Evolutionary conservation across 1,140 invertebrate genomes (phyloP).

Genomic region (Liolophura sinensis): DNA sequence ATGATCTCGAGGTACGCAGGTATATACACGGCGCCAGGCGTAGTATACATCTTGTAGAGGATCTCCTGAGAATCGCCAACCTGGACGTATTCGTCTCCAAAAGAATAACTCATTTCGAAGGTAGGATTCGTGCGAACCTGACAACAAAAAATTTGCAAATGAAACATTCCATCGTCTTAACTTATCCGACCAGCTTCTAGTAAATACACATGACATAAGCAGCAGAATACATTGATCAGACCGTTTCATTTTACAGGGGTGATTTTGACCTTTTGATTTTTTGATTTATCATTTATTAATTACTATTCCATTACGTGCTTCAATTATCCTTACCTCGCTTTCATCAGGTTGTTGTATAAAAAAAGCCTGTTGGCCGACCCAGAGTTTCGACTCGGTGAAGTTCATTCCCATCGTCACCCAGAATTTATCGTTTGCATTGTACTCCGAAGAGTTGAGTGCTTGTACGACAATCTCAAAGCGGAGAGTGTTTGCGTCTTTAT

Average conservation of each 20-base stretch:
- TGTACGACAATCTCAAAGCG: conserved; percentile 20
- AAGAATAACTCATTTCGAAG: conserved; percentile 21
- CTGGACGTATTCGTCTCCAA: conserved; percentile 19
- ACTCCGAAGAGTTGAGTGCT: conserved; percentile 13
- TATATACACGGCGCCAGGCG: conserved; percentile 26
- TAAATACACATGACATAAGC: too few relatives aligned
- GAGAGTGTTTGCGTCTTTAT: conserved; percentile 5
- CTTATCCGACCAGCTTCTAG: too few relatives aligned
- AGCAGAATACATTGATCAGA: too few relatives aligned
- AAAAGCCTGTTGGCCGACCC: conserved; percentile 31
- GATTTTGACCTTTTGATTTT: too few relatives aligned
- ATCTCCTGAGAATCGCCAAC: conserved; percentile 25
- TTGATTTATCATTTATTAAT: neutral
- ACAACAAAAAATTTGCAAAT: conserved; percentile 1
- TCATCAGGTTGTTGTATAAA: too few relatives aligned
- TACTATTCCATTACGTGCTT: too few relatives aligned
- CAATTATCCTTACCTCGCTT: too few relatives aligned
- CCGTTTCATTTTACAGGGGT: too few relatives aligned
- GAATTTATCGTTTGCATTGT: conserved; percentile 10
- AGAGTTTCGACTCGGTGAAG: conserved; percentile 29
- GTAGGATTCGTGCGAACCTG: conserved; percentile 28
- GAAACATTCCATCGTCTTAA: too few relatives aligned
- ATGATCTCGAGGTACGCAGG: conserved; percentile 43
- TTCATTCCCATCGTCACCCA: conserved; percentile 32
- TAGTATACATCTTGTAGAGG: conserved; percentile 31